Percentiles rank a stretch among this genome's conserved stretches.
phyloP scores from a whole-genome alignment of 2,113 vertebrate genomes.

The Steatornis caripensis region DNA sequence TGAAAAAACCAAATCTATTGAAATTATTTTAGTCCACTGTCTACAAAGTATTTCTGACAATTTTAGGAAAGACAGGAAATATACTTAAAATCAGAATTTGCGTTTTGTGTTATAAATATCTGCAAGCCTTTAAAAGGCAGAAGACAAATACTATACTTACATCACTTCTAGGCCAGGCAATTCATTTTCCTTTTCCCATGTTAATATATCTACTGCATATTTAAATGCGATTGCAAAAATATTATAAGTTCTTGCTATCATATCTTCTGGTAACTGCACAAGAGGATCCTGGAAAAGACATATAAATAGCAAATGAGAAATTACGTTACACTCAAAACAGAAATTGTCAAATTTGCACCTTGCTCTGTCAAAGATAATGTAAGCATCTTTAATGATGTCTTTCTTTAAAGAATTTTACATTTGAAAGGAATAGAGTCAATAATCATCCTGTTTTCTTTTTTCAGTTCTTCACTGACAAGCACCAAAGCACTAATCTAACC shows the following conservation, averaged over 20 bases:
- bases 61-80: not conserved
- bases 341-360: not conserved
- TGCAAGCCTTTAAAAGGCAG: not conserved
- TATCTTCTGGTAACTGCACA: conserved; percentile 84
- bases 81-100: not conserved
- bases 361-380: not conserved
- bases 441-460: not conserved
- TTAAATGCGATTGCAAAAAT: conserved; percentile 90
- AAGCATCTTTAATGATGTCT: not conserved
- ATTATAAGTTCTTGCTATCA: conserved; percentile 85
- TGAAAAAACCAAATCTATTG: not conserved
- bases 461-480: not conserved
- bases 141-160: conserved; percentile 73
- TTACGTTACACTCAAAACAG: not conserved
- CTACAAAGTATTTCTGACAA: not conserved
- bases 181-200: conserved; percentile 91
- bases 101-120: not conserved
- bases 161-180: conserved; percentile 85
- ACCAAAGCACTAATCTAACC: not conserved
- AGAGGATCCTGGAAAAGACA: conserved; percentile 84
- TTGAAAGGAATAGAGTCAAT: not conserved
- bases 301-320: not conserved
- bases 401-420: not conserved
- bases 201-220: conserved; percentile 94
- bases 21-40: not conserved